A percentile compares a stretch with the other conserved stretches of the same genome.
phyloP scores from a whole-genome alignment of 2,113 vertebrate species.

The Gambusia holbrooki region DNA sequence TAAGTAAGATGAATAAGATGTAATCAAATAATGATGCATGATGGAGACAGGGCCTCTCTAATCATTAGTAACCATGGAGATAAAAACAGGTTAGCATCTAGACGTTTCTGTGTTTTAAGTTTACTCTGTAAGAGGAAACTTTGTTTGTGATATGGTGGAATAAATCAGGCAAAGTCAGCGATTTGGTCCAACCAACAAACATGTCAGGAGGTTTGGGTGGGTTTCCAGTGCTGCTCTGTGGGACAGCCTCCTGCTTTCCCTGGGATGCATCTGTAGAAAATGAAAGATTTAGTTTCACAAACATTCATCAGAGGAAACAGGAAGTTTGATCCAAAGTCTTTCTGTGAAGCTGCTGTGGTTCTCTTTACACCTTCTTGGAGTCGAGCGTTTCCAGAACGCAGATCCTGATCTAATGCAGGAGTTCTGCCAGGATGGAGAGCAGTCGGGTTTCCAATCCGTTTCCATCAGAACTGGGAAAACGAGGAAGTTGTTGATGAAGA shows the following conservation, averaged over 20 bases:
- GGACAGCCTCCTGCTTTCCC: conserved; percentile 22
- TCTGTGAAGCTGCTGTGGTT: conserved; percentile 22
- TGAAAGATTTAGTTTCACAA: conserved; percentile 49
- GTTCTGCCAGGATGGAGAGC: conserved; percentile 62
- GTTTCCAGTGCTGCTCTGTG: conserved; percentile 1
- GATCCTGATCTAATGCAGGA: conserved; percentile 67
- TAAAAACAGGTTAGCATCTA: no score
- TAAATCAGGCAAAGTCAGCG: no score
- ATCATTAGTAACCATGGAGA: no score
- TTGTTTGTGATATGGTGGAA: no score
- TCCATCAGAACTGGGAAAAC: conserved; percentile 50
- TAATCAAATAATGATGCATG: no score
- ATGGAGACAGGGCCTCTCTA: neutral
- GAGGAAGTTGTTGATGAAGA: conserved; percentile 64
- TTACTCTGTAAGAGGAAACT: no score
- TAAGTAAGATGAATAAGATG: no score
- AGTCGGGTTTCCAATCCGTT: conserved; percentile 56
- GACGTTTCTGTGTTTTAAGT: no score
- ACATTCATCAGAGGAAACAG: conserved; percentile 61
- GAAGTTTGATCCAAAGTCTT: conserved; percentile 26
- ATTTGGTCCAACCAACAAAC: no score
- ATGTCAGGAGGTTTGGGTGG: no score
- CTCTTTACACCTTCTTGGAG: conserved; percentile 23
- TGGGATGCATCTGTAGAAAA: conserved; percentile 54
- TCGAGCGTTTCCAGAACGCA: conserved; percentile 57